A percentile compares a stretch with the other conserved stretches of the same genome.
phyloP scores from a whole-genome alignment of 2,888 invertebrate species.

The Eristalinus aeneus region DNA sequence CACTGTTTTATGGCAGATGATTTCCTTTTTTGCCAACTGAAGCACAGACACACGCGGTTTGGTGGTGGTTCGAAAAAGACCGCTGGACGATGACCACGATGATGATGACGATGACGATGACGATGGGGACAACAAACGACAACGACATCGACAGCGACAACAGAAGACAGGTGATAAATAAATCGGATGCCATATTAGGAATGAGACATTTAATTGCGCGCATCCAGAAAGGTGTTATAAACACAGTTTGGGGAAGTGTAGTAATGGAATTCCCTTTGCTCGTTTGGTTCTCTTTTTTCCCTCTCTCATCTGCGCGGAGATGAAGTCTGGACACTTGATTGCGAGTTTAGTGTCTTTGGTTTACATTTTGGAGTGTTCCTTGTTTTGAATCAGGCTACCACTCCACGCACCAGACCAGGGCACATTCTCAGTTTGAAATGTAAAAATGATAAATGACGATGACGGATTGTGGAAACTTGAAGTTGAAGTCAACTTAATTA shows the following conservation, averaged over 20 bases:
- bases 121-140: conserved; percentile 26
- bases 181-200: conserved; percentile 76
- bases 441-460: conserved; percentile 69
- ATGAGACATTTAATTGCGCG: conserved; percentile 70
- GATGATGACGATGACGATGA: conserved; percentile 42
- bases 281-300: conserved; percentile 58
- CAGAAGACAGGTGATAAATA: conserved; percentile 77
- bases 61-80: conserved; percentile 47
- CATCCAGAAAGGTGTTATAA: conserved; percentile 70
- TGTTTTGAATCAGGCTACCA: conserved; percentile 39
- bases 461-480: conserved; percentile 33
- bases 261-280: conserved; percentile 66
- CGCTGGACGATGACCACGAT: conserved; percentile 44
- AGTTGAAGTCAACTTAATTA: conserved; percentile 67
- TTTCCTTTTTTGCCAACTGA: conserved; percentile 61
- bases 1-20: conserved; percentile 56
- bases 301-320: conserved; percentile 6
- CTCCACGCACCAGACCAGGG: conserved; percentile 45
- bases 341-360: conserved; percentile 3
- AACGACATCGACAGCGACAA: conserved; percentile 72
- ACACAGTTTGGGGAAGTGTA: conserved; percentile 69
- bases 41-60: conserved; percentile 30
- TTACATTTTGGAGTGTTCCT: background rate
- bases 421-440: conserved; percentile 63
- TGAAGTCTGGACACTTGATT: conserved; percentile 24